phyloP scores from a whole-genome alignment of 2,113 vertebrate species.

The Collichthys lucidus region DNA sequence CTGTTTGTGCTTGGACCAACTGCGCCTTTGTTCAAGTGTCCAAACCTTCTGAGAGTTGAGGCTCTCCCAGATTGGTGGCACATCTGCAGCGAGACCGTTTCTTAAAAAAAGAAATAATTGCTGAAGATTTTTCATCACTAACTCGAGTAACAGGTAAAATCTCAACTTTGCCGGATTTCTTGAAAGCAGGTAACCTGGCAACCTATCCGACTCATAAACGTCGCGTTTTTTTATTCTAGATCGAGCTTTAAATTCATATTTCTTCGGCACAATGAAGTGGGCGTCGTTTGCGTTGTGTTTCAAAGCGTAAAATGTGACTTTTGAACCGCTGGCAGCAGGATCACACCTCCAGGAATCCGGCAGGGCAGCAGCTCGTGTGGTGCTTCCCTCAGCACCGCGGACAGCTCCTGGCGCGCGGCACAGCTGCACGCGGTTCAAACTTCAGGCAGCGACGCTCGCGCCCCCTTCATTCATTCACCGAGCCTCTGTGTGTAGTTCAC shows the following conservation, averaged over 20 bases:
- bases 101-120: no score
- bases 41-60: constrained; percentile 33
- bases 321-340: constrained; percentile 23
- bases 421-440: constrained; percentile 62
- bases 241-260: not conserved
- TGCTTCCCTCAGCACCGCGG: constrained; percentile 77
- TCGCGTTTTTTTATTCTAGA: not conserved
- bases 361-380: constrained; percentile 9
- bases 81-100: constrained; percentile 12
- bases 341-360: constrained; percentile 65
- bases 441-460: constrained; percentile 51
- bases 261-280: constrained; percentile 19
- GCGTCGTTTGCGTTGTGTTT: constrained; percentile 13
- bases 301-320: constrained; percentile 41
- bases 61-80: not conserved
- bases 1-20: constrained; percentile 20
- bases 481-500: constrained; percentile 22
- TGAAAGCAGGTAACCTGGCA: not conserved
- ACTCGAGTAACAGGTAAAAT: constrained; percentile 57
- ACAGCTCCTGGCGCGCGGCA: constrained; percentile 74
- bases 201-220: constrained; percentile 4
- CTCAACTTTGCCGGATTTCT: constrained; percentile 31
- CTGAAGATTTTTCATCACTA: not conserved
- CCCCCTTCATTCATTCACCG: constrained; percentile 4
- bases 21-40: constrained; percentile 41